phyloP scores from a whole-genome alignment of 2,113 vertebrate species.

The Petroica traversi region DNA sequence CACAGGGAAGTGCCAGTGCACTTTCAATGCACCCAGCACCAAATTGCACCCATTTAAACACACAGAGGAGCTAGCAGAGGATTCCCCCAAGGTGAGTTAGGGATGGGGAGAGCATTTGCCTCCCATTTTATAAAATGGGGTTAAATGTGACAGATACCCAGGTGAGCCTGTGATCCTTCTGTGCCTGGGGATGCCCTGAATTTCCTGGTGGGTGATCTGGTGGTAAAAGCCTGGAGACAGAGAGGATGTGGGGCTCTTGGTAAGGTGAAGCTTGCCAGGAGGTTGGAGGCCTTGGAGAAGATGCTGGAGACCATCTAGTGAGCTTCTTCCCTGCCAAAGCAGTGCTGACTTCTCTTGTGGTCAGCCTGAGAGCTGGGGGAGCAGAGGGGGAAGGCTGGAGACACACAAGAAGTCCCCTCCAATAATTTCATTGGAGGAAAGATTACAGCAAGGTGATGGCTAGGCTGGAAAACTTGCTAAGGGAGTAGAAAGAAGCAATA shows the following conservation, averaged over 20 bases:
- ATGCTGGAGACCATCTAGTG: neutral
- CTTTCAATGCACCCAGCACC: neutral
- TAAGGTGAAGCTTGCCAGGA: neutral
- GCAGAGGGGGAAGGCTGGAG: neutral
- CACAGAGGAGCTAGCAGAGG: accelerated
- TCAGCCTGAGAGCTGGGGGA: neutral
- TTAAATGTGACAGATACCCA: neutral
- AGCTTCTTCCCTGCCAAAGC: neutral
- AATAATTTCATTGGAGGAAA: neutral
- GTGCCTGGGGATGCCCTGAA: neutral
- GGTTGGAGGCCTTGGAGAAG: neutral
- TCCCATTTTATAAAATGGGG: neutral
- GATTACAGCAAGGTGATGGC: neutral
- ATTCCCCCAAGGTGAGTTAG: accelerated
- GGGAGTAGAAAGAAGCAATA: neutral
- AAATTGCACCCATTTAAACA: neutral
- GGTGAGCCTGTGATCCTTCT: neutral
- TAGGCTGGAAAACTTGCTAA: neutral
- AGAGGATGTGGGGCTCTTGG: neutral
- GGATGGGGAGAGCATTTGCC: neutral
- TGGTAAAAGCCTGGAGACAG: neutral
- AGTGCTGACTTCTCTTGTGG: neutral
- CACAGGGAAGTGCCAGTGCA: neutral
- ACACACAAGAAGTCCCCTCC: neutral
- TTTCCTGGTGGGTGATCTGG: accelerated